These are phyloP conservation scores for Miichthys miiuy DNA, from an alignment of 2,797 vertebrate genomes.

Conservation along the genomic window DNA sequence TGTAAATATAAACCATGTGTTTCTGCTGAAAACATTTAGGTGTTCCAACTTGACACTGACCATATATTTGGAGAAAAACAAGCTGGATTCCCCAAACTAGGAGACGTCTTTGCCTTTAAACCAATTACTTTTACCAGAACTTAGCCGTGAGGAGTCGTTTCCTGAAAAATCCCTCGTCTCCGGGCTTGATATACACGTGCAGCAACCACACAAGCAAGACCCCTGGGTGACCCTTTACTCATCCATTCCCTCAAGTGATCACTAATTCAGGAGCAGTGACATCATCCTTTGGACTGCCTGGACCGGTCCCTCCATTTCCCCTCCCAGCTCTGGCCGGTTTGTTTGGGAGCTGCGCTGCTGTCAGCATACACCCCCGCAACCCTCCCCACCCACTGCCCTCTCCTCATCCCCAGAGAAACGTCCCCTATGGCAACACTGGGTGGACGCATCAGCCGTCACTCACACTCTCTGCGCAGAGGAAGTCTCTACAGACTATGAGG, in stretches of 20 bases:
- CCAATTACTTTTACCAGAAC: not conserved
- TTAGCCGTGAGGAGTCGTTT: conserved; percentile 14
- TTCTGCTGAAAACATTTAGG: conserved; percentile 32
- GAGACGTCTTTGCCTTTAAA: conserved; percentile 8
- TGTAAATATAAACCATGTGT: conserved; percentile 57
- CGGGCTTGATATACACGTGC: conserved; percentile 7
- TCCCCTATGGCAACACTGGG: conserved; percentile 54
- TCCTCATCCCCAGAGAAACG: conserved; percentile 24
- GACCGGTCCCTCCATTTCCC: conserved; percentile 34
- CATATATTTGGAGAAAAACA: conserved; percentile 14
- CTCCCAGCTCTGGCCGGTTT: conserved; percentile 15
- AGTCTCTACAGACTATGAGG: conserved; percentile 7
- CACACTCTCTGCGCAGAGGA: conserved; percentile 6
- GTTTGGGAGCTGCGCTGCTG: conserved; percentile 22
- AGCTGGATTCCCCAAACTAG: conserved; percentile 1
- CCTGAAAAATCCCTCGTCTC: conserved; percentile 15
- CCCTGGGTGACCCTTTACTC: conserved; percentile 55
- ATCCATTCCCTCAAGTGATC: conserved; percentile 58
- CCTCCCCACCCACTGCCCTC: not conserved
- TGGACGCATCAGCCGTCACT: conserved; percentile 56
- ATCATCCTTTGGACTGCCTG: conserved; percentile 57
- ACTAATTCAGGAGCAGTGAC: conserved; percentile 69
- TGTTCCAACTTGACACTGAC: conserved; percentile 17
- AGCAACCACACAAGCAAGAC: conserved; percentile 37
- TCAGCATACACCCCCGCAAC: not conserved